Conservation (phyloP, 2,797 vertebrate species). For the Anguilla obscura region DNA sequence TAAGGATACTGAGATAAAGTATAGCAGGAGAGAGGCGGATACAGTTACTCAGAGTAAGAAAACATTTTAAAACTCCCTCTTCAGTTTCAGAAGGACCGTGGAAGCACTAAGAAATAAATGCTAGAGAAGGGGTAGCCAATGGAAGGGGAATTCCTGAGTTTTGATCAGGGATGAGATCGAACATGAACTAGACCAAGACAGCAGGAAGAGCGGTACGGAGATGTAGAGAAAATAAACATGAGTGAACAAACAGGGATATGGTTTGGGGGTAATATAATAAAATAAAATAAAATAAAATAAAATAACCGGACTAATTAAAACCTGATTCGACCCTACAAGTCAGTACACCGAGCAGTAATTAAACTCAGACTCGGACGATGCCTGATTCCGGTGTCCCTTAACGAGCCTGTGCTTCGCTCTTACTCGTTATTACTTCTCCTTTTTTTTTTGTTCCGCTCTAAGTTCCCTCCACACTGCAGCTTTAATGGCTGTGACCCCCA, state of each 20-base stretch:
- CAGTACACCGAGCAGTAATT: neutral
- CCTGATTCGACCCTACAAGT: neutral
- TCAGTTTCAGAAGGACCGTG: constrained; percentile 45
- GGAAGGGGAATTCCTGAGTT: constrained; percentile 72
- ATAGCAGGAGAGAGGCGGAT: constrained; percentile 10
- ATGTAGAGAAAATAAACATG: constrained; percentile 43
- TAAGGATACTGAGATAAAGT: constrained; percentile 19
- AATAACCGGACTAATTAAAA: neutral
- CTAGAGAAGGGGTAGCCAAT: constrained; percentile 26
- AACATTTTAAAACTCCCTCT: constrained; percentile 28
- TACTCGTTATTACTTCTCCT: neutral
- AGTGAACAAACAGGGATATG: constrained; percentile 38
- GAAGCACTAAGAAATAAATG: constrained; percentile 52
- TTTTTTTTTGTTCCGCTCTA: neutral
- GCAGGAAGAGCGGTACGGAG: constrained; percentile 28
- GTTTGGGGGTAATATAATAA: neutral
- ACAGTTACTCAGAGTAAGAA: constrained; percentile 30
- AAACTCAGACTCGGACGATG: neutral
- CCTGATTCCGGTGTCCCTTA: neutral
- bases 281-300: too few species aligned
- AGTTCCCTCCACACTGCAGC: neutral
- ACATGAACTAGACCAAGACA: neutral
- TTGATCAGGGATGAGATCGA: constrained; percentile 54
- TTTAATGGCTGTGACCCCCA: neutral
- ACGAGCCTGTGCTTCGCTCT: neutral